phyloP scores from a whole-genome alignment of 2,888 invertebrate species.

The Leptothorax acervorum region DNA sequence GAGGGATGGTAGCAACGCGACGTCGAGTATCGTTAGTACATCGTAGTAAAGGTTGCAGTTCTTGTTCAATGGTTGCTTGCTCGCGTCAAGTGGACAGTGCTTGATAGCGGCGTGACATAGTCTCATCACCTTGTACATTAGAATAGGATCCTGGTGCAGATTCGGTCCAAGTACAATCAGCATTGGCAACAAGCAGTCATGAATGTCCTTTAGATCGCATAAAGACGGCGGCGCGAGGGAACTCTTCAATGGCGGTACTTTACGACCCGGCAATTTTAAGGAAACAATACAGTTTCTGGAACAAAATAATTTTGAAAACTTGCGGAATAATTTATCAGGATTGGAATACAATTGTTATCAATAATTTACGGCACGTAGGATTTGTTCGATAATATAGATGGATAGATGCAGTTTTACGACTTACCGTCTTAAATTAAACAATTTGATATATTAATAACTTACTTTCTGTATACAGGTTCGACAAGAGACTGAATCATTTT shows the following conservation, averaged over 20 bases:
- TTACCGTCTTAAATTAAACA: background rate
- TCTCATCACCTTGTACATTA: slow-evolving; percentile 94
- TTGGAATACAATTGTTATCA: background rate
- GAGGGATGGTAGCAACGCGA: slow-evolving; percentile 95
- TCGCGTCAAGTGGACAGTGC: slow-evolving; percentile 80
- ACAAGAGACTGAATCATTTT: slow-evolving; percentile 93
- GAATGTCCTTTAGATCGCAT: slow-evolving; percentile 90
- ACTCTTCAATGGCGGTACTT: slow-evolving; percentile 86
- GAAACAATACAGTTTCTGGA: slow-evolving; percentile 91
- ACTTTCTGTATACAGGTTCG: slow-evolving; percentile 94
- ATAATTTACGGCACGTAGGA: background rate
- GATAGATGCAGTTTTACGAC: background rate
- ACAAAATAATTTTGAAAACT: slow-evolving; percentile 61
- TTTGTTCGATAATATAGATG: background rate
- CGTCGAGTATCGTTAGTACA: slow-evolving; percentile 94
- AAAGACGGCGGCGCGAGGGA: slow-evolving; percentile 89
- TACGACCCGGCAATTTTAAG: slow-evolving; percentile 89
- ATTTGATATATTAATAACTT: slow-evolving; percentile 79
- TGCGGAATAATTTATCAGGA: background rate
- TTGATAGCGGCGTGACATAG: slow-evolving; percentile 84
- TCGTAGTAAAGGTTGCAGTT: slow-evolving; percentile 90
- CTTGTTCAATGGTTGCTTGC: slow-evolving; percentile 81
- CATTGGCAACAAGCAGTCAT: slow-evolving; percentile 93
- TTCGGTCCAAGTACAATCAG: slow-evolving; percentile 94
- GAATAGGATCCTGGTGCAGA: slow-evolving; percentile 93